A percentile compares a stretch with the other conserved stretches of the same genome.
phyloP scores from a whole-genome alignment of 2,113 vertebrate species.

The Chrysochloris asiatica region DNA sequence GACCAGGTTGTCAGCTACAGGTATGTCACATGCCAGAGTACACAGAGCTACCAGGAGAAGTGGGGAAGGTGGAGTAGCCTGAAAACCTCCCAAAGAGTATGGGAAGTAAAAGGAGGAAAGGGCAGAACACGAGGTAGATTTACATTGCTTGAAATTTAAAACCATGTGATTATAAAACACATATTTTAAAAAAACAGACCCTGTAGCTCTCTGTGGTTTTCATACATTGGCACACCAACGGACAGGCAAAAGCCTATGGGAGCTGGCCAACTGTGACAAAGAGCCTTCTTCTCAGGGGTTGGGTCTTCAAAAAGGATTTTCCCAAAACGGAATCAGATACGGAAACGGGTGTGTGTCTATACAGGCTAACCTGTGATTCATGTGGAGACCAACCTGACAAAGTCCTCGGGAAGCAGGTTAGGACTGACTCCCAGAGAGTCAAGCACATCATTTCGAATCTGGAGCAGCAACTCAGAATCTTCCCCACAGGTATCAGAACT shows the following conservation, averaged over 20 bases:
- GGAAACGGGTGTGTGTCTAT: background rate
- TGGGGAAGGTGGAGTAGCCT: background rate
- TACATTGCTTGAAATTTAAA: background rate
- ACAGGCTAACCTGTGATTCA: background rate
- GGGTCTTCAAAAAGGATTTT: background rate
- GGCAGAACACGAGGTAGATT: background rate
- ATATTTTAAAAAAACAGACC: background rate
- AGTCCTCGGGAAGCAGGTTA: slow-evolving; percentile 89
- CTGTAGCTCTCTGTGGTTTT: background rate
- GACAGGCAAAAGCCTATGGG: accelerated
- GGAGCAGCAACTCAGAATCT: slow-evolving; percentile 86
- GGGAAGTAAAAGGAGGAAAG: background rate
- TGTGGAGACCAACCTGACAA: slow-evolving; percentile 86
- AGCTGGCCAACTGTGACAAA: background rate
- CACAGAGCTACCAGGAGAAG: background rate
- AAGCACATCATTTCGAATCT: slow-evolving; percentile 89
- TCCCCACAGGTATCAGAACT: slow-evolving; percentile 82
- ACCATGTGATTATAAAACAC: background rate
- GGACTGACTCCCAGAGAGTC: slow-evolving; percentile 83
- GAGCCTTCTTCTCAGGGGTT: background rate
- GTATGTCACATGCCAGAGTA: background rate
- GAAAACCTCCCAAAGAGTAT: background rate
- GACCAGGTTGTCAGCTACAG: no score
- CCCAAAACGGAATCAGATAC: background rate
- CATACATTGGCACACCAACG: background rate